phyloP scores from a whole-genome alignment of 2,797 vertebrate species.

The Takifugu rubripes region DNA sequence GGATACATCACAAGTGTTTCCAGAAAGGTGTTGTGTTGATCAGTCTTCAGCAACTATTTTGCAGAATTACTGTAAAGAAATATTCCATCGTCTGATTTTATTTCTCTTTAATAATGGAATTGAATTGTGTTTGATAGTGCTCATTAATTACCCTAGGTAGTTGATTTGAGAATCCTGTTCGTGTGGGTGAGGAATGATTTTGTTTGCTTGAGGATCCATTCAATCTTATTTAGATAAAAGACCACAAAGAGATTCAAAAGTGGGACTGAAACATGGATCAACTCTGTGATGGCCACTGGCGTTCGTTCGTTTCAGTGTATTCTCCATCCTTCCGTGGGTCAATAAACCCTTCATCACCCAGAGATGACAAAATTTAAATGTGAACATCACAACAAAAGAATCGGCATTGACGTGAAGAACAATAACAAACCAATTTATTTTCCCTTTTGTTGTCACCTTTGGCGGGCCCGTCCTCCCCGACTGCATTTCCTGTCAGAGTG shows the following conservation, averaged over 20 bases:
- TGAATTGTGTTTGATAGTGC: constrained; percentile 12
- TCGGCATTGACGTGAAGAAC: constrained; percentile 20
- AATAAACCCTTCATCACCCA: background rate
- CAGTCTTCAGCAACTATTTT: background rate
- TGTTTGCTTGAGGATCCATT: constrained; percentile 3
- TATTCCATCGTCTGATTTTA: constrained; percentile 1
- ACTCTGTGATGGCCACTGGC: background rate
- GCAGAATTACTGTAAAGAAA: constrained; percentile 5
- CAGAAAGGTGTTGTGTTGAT: constrained; percentile 5
- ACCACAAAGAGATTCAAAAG: no score
- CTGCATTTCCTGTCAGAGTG: constrained; percentile 50
- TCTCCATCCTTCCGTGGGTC: constrained; percentile 24
- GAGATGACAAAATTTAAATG: constrained; percentile 30
- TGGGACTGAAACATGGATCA: background rate
- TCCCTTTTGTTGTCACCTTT: constrained; percentile 38
- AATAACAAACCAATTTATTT: constrained; percentile 46
- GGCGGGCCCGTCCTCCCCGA: constrained; percentile 17
- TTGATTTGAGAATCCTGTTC: constrained; percentile 15
- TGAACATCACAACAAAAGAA: constrained; percentile 20
- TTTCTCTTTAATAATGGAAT: background rate
- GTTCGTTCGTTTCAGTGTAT: background rate
- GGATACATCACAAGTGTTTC: constrained; percentile 12
- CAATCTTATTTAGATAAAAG: background rate
- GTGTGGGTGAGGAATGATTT: constrained; percentile 18
- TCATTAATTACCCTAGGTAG: constrained; percentile 7